Evolutionary conservation across 2,888 invertebrate genomes (phyloP).

Genomic region (Aporophyla lueneburgensis): DNA sequence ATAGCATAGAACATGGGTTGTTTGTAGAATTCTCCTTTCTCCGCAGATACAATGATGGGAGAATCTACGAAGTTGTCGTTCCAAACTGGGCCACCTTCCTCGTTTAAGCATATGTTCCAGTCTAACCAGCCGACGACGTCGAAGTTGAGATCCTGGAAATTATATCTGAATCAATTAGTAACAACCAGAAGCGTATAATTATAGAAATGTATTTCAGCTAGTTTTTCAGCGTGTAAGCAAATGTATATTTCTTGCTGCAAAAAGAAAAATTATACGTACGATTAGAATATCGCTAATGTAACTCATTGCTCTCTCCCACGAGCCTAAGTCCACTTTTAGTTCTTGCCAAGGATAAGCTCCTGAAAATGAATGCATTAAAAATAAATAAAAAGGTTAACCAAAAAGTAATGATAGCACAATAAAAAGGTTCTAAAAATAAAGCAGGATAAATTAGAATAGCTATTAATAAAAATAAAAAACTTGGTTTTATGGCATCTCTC

Average conservation of each 20-base stretch:
- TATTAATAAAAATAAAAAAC: not conserved
- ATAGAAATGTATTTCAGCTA: no score
- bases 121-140: conserved; percentile 96
- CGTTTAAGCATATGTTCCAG: conserved; percentile 95
- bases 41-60: conserved; percentile 89
- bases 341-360: conserved; percentile 2
- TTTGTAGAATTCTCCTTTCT: conserved; percentile 94
- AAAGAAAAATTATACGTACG: not conserved
- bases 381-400: not conserved
- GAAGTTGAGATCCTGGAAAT: conserved; percentile 30
- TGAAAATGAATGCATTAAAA: not conserved
- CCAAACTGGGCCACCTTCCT: conserved; percentile 95
- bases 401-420: not conserved
- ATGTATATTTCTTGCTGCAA: no score
- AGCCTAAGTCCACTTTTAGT: conserved; percentile 77
- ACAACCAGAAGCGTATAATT: no score
- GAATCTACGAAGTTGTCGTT: conserved; percentile 94
- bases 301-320: conserved; percentile 92
- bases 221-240: no score
- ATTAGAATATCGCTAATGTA: not conserved
- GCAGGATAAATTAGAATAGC: not conserved
- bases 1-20: conserved; percentile 96
- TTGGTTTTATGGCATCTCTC: not conserved
- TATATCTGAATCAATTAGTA: not conserved
- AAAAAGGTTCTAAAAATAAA: not conserved